phyloP scores from a whole-genome alignment of 92 coral and sea anemone genomes.

The Chrysogorgia sp. region DNA sequence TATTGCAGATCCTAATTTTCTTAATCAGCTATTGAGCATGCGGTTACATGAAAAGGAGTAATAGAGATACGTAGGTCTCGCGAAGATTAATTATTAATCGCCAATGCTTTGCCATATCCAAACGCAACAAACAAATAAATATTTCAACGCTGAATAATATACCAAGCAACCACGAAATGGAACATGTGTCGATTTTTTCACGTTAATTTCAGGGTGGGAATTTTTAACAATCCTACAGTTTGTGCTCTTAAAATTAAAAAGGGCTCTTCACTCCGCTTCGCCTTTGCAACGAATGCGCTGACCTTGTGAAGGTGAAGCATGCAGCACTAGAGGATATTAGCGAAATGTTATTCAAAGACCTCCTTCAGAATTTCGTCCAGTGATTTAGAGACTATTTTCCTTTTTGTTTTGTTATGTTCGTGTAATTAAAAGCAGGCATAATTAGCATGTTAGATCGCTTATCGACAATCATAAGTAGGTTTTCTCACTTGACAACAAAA shows the following conservation, averaged over 20 bases:
- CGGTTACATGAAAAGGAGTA: constrained; percentile 37
- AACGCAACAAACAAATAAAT: constrained; percentile 35
- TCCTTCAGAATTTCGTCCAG: neutral
- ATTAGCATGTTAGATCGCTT: constrained; percentile 49
- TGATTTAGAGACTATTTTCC: constrained; percentile 16
- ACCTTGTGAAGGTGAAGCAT: too few species aligned
- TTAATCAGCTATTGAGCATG: constrained; percentile 39
- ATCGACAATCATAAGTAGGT: constrained; percentile 42
- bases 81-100: constrained; percentile 37
- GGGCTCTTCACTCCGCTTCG: neutral
- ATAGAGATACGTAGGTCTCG: constrained; percentile 8
- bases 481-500: constrained; percentile 37
- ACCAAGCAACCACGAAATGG: constrained; percentile 29
- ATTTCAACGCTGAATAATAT: constrained; percentile 38
- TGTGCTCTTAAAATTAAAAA: constrained; percentile 37
- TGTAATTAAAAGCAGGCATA: constrained; percentile 33
- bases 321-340: too few species aligned
- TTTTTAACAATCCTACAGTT: neutral
- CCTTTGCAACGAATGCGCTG: neutral
- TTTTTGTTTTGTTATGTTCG: constrained; percentile 39
- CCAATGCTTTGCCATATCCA: constrained; percentile 35
- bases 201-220: constrained; percentile 22
- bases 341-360: too few species aligned
- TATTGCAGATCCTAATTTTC: constrained; percentile 25
- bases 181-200: neutral